Conservation (phyloP, 2,888 invertebrate species). For the Liodrosophila aerea region DNA sequence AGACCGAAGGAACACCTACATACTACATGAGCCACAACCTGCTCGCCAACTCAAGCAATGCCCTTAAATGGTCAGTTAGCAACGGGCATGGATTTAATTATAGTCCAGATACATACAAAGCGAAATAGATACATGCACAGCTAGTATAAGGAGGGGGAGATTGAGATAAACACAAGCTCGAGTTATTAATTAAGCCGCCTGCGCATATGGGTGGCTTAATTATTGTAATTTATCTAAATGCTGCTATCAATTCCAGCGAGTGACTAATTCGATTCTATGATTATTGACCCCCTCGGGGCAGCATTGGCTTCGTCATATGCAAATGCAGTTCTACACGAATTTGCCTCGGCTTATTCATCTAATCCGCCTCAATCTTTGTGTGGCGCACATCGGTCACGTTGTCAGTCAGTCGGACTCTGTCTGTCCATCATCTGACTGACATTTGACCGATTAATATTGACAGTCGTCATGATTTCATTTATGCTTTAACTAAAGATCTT, state of each 20-base stretch:
- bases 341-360: conserved; percentile 59
- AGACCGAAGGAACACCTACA: conserved; percentile 37
- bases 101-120: conserved; percentile 24
- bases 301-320: conserved; percentile 47
- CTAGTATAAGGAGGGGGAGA: conserved; percentile 10
- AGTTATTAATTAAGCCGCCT: conserved; percentile 69
- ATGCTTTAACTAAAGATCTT: conserved; percentile 45
- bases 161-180: conserved; percentile 7
- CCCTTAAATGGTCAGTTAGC: conserved; percentile 64
- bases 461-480: conserved; percentile 73
- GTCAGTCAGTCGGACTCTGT: conserved; percentile 7
- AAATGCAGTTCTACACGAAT: conserved; percentile 58
- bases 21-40: conserved; percentile 22
- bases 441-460: conserved; percentile 71
- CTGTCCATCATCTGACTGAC: conserved; percentile 35
- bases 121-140: conserved; percentile 10
- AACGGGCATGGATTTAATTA: conserved; percentile 50
- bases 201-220: conserved; percentile 64
- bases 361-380: conserved; percentile 47
- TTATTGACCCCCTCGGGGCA: conserved; percentile 9
- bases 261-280: conserved; percentile 43
- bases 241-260: conserved; percentile 49
- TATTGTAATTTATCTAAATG: conserved; percentile 71
- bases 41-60: conserved; percentile 47
- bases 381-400: conserved; percentile 52